A percentile compares a stretch with the other conserved stretches of the same genome.
These are phyloP conservation scores for Hypselothyrea guttata DNA, from an alignment of 2,888 invertebrate genomes.

Conservation along the genomic window DNA sequence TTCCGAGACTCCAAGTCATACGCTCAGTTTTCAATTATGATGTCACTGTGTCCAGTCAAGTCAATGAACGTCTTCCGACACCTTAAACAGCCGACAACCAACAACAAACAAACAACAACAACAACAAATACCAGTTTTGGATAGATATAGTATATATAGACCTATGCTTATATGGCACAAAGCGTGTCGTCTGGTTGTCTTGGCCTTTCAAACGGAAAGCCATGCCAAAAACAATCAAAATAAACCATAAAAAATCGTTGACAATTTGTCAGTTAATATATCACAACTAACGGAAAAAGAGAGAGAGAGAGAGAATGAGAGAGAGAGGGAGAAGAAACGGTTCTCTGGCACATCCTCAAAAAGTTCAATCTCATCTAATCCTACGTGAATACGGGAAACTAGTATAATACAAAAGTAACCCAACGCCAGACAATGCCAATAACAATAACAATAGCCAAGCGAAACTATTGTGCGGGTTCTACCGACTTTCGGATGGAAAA, in stretches of 20 bases:
- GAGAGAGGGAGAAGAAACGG: constrained; percentile 4
- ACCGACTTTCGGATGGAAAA: constrained; percentile 16
- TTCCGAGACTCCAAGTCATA: constrained; percentile 16
- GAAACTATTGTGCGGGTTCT: constrained; percentile 23
- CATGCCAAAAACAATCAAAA: constrained; percentile 36
- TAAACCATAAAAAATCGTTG: constrained; percentile 9
- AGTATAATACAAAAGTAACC: constrained; percentile 22
- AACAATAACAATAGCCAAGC: constrained; percentile 13
- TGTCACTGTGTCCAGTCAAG: constrained; percentile 57
- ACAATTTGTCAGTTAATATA: constrained; percentile 47
- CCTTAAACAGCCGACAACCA: constrained; percentile 47
- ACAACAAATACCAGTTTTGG: constrained; percentile 40
- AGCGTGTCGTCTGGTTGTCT: constrained; percentile 53
- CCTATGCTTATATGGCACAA: constrained; percentile 27
- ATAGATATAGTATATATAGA: constrained; percentile 28
- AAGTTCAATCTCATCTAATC: constrained; percentile 30
- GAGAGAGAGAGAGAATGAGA: constrained; percentile 18
- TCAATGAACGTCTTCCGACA: constrained; percentile 73
- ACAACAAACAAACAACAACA: constrained; percentile 33
- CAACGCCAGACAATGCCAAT: constrained; percentile 28
- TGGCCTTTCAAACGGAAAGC: constrained; percentile 48
- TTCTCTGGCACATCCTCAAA: background rate
- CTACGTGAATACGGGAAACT: constrained; percentile 1
- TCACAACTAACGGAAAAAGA: constrained; percentile 34
- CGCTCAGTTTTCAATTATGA: constrained; percentile 62